Evolutionary conservation across 2,797 vertebrate species (phyloP).

Genomic region (Microchirus variegatus): DNA sequence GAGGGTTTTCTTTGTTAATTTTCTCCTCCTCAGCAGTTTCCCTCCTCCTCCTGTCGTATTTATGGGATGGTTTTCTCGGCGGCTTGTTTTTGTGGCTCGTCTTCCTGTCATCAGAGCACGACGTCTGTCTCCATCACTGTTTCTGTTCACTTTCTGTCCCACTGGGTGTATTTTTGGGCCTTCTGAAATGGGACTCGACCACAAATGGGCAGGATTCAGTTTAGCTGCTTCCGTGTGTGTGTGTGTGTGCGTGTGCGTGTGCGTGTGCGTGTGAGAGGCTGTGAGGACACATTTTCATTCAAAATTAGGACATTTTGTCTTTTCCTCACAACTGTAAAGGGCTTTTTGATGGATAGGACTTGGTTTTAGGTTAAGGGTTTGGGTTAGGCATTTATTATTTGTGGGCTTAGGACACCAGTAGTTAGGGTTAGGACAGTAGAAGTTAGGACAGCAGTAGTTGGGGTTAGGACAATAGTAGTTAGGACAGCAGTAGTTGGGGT

Average conservation of each 20-base stretch:
- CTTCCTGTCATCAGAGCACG: neutral
- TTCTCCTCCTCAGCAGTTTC: neutral
- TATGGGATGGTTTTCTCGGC: neutral
- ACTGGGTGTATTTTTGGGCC: neutral
- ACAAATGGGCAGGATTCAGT: constrained; percentile 13
- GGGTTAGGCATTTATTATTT: too few species aligned
- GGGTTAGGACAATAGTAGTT: too few species aligned
- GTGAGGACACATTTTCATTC: too few species aligned
- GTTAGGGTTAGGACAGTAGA: too few species aligned
- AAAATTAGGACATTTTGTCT: too few species aligned
- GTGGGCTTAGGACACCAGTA: too few species aligned
- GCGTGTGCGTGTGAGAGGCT: too few species aligned
- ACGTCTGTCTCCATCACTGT: neutral
- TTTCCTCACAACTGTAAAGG: too few species aligned
- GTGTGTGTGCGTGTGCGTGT: neutral
- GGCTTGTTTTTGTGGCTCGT: neutral
- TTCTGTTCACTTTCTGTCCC: neutral
- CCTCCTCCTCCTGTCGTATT: neutral
- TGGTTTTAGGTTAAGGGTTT: too few species aligned
- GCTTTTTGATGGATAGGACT: too few species aligned
- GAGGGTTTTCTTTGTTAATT: neutral
- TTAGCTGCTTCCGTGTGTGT: neutral
- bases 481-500: too few species aligned
- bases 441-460: too few species aligned
- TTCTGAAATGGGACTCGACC: constrained; percentile 1